phyloP scores from a whole-genome alignment of 2,797 vertebrate species.

The Botia almorhae region DNA sequence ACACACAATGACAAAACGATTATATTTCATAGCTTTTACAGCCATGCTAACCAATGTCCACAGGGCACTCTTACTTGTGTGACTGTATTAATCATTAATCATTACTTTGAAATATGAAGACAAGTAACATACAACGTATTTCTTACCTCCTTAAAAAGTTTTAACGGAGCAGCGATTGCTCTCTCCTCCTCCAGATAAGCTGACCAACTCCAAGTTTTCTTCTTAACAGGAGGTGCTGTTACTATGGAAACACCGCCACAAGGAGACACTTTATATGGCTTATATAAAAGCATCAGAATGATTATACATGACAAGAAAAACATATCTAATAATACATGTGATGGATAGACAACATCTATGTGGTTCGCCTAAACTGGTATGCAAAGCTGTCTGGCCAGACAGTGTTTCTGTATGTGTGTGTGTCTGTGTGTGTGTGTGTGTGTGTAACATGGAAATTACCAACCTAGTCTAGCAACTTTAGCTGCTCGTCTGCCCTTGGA shows the following conservation, averaged over 20 bases:
- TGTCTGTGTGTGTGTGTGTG: too few species aligned
- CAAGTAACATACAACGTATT: neutral
- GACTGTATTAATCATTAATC: too few species aligned
- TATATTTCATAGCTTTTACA: conserved; percentile 2
- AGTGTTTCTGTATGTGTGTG: neutral
- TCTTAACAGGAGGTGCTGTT: conserved; percentile 78
- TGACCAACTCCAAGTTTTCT: conserved; percentile 89
- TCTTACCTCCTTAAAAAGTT: conserved; percentile 90
- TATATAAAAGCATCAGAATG: neutral
- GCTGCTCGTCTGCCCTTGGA: conserved; percentile 86
- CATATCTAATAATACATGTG: neutral
- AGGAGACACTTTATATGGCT: neutral
- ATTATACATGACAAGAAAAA: neutral
- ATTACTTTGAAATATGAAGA: neutral
- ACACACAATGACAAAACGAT: neutral
- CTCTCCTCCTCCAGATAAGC: conserved; percentile 89
- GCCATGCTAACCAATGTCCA: neutral
- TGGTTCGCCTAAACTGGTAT: neutral
- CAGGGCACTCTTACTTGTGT: too few species aligned
- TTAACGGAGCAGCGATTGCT: conserved; percentile 84
- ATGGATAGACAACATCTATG: neutral
- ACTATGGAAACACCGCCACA: conserved; percentile 62
- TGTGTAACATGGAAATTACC: neutral
- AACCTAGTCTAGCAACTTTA: conserved; percentile 88
- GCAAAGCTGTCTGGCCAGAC: neutral